phyloP scores from a whole-genome alignment of 2,888 invertebrate genomes.

The Limnephilus auricula region DNA sequence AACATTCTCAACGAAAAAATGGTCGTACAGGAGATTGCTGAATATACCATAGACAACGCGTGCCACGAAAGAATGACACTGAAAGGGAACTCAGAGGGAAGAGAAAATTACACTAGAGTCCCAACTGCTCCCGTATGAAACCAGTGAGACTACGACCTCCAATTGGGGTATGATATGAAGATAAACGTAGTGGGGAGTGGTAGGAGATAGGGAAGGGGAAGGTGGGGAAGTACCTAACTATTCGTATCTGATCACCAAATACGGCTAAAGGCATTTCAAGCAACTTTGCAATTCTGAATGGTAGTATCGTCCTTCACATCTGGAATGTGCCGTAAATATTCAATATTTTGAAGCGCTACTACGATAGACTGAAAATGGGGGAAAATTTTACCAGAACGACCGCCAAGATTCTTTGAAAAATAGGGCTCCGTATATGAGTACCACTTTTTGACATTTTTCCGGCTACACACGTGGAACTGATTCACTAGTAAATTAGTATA shows the following conservation, averaged over 20 bases:
- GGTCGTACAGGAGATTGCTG: not conserved
- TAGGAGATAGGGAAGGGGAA: no score
- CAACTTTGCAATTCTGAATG: no score
- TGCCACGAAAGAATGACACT: not conserved
- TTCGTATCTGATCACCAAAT: no score
- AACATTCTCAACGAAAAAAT: not conserved
- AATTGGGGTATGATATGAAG: no score
- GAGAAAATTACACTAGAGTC: no score
- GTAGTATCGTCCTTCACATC: no score
- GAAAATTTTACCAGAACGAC: not conserved
- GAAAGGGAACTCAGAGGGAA: not conserved
- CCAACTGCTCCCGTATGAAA: no score
- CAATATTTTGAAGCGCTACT: not conserved
- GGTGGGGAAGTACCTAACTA: no score
- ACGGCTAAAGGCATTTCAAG: no score
- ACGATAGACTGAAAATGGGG: not conserved
- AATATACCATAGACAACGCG: not conserved
- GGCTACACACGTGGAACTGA: conserved; percentile 30
- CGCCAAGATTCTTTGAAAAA: not conserved
- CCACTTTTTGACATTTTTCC: not conserved
- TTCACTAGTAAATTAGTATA: not conserved
- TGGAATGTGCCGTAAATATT: no score
- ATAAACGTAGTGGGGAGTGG: no score
- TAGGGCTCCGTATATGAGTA: not conserved
- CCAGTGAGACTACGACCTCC: no score